Base-by-base conservation (phyloP, 23 tunicate species). In the Clavelina lepadiformis region DNA sequence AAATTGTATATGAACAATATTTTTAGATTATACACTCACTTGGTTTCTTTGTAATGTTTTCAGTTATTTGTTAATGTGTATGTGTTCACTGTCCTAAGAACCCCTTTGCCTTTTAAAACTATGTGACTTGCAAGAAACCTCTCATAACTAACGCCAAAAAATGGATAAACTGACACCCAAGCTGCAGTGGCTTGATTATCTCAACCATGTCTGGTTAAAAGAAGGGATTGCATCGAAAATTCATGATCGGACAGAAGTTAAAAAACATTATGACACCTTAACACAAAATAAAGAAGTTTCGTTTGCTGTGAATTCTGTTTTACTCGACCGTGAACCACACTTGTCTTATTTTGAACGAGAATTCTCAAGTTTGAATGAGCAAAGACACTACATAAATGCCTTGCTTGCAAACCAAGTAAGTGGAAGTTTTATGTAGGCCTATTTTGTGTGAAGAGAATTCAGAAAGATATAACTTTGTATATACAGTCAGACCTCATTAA, bases 151-250 rank as follows among this genome's bases (percentile, higher is more conserved):
- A n/a, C n/a, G n/a, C n/a, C n/a, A n/a, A 44, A 58, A 11, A 35
- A 77, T 77, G 82, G 82, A 77, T 47, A 66, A 55, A 27, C 45
- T 63, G 3, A 24, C 68, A 23, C 31, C 66, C 5, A 80, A 71
- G 51, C 37, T 80, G 44, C 87, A 80, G 53, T 80, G 87, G 78
- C 1, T 80, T 65, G 87, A 80, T 46, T 80, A 80, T 71, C 50
- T 80, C 5, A 80, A 80, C 61, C 61, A 54, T 34, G 72, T 62
- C 24, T 80, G 87, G 87, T 32, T 80, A 33, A 80, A 80, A 71
- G 72, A 63, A 37, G 74, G 56, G 51, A 24, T 54, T 0, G 47
- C 23, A 1, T 22, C 35, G 31, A 54, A 50, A 20, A 51, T 80
- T 20, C 51, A 63, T 37, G 61, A 61, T 19, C 67, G 96, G 20